These are phyloP conservation scores for Neostethus bicornis DNA, from an alignment of 2,797 vertebrate genomes.

Conservation along the genomic window DNA sequence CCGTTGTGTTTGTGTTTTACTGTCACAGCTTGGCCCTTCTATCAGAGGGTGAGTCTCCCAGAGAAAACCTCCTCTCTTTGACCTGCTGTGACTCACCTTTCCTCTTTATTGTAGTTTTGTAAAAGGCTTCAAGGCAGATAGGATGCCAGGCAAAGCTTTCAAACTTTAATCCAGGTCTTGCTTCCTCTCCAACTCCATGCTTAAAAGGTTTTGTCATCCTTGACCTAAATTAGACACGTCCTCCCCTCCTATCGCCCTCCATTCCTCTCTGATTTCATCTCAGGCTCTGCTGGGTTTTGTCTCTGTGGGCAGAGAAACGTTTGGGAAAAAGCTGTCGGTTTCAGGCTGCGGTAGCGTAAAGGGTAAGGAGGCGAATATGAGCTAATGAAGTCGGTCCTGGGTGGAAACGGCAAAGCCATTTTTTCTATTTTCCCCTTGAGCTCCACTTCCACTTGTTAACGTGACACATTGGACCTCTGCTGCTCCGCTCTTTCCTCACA, in stretches of 20 bases:
- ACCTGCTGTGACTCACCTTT: slow-evolving; percentile 35
- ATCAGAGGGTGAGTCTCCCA: background rate
- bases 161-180: slow-evolving; percentile 35
- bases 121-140: slow-evolving; percentile 40
- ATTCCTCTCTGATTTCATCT: slow-evolving; percentile 51
- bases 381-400: slow-evolving; percentile 63
- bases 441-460: slow-evolving; percentile 57
- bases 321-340: slow-evolving; percentile 57
- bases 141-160: slow-evolving; percentile 24
- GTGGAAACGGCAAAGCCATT: slow-evolving; percentile 32
- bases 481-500: slow-evolving; percentile 24
- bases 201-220: slow-evolving; percentile 46
- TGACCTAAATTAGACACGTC: slow-evolving; percentile 59
- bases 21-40: too few species aligned
- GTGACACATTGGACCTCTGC: slow-evolving; percentile 50
- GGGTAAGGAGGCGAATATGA: slow-evolving; percentile 49
- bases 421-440: slow-evolving; percentile 3
- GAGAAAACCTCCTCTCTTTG: slow-evolving; percentile 15
- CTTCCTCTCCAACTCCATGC: slow-evolving; percentile 26
- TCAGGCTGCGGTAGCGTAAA: slow-evolving; percentile 37
- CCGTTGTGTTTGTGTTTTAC: too few species aligned
- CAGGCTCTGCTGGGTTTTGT: slow-evolving; percentile 49
- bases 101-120: slow-evolving; percentile 16
- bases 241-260: slow-evolving; percentile 8
- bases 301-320: slow-evolving; percentile 35